Evolutionary conservation across 2,113 vertebrate species (phyloP), one percentile per base, ranked within the genome.

Genomic region (Upupa epops): DNA sequence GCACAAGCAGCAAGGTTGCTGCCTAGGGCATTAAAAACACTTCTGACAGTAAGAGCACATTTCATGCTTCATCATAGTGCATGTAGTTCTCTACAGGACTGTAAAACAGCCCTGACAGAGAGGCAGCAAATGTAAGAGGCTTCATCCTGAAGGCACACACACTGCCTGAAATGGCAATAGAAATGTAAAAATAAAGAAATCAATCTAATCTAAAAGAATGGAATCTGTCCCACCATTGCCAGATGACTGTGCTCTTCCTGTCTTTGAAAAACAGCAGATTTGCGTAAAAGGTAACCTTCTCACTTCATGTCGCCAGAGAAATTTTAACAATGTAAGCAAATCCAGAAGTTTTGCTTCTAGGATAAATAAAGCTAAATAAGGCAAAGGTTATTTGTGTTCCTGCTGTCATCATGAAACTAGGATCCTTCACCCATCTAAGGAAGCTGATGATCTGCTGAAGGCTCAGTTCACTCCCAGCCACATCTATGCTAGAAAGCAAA

Each of bases 311-410:
- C 75, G 65, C 37, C 36, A 55, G 26, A 88, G 22, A 92, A 51
- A 69, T 84, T 75, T 75, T 8, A 7, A 51, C 92, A 87, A 92
- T 58, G 65, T 56, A 93, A 96, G 83, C 83, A 89, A 84, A 92
- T 46, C 19, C 55, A 87, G 45, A 46, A 92, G 70, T 63, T 88
- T 71, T 71, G 34, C 16, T 84, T 65, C 48, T 66, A 55, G 74
- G 8, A 66, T 71, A 92, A 94, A 92, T 75, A 91, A 86, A 77
- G 66, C 31, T 76, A 92, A 85, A 73, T 75, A 90, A 92, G 71
- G 64, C 28, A 91, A 90, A 91, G 21, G 34, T 77, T 85, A 75
- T 75, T 66, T 85, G 40, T 66, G n/a, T 17, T 85, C 46, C 52
- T 88, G 40, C 20, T 90, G 4, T 79, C 42, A 59, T 24, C 58